Percentiles rank a stretch among this genome's conserved stretches.
phyloP scores from a whole-genome alignment of 2,113 vertebrate species.

The Pygathrix nemaeus region DNA sequence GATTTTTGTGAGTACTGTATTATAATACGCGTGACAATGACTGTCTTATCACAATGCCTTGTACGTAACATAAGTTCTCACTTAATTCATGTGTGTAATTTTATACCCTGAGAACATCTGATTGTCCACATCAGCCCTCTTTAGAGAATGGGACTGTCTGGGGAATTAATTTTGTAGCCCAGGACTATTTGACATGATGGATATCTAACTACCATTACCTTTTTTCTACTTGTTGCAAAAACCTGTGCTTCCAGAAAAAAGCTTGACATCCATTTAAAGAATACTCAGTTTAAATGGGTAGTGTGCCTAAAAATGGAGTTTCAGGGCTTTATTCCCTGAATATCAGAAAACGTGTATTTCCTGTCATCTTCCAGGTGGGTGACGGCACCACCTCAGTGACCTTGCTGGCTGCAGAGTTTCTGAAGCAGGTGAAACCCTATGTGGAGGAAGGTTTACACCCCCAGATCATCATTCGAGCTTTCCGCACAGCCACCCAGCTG shows the following conservation, averaged over 20 bases:
- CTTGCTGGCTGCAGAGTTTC: constrained; percentile 95
- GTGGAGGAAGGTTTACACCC: constrained; percentile 98
- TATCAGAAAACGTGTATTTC: neutral
- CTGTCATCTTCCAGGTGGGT: constrained; percentile 87
- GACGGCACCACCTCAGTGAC: constrained; percentile 98
- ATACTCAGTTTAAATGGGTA: neutral
- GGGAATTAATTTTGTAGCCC: constrained; percentile 42
- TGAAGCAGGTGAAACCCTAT: constrained; percentile 96
- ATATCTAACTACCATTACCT: neutral
- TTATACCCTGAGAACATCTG: constrained; percentile 7
- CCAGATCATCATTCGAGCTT: constrained; percentile 98
- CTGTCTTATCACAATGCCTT: neutral
- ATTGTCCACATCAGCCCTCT: neutral
- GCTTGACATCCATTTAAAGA: neutral
- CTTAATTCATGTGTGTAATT: neutral
- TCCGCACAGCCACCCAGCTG: constrained; percentile 92
- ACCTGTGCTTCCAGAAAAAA: neutral
- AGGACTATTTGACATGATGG: neutral
- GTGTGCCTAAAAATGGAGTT: neutral
- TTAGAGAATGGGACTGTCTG: neutral
- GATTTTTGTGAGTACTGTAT: neutral
- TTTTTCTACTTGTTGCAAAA: neutral
- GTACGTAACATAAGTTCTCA: neutral
- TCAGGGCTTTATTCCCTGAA: neutral
- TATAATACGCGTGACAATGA: neutral